Evolutionary conservation across 1,140 invertebrate genomes (phyloP), one percentile per base, ranked within the genome.

Genomic region (Bradysia coprophila): DNA sequence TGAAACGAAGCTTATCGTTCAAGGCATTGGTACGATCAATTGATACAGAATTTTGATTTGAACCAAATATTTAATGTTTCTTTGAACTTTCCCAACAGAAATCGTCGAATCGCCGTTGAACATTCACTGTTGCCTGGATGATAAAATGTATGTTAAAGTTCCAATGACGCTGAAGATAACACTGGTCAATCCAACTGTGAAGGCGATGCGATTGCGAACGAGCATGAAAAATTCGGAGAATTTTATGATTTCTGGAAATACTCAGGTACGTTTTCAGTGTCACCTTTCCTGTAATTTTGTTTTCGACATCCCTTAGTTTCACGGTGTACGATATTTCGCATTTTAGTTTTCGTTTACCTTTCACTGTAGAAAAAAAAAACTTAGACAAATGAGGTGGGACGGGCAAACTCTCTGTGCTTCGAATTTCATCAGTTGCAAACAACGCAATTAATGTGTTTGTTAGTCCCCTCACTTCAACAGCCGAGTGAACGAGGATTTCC

Each of bases 141-240:
- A 61, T 46, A 59, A 56, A 48, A 55, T 61, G 53, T 61, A 57
- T 38, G 58, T 61, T 0, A 60, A 60, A 46, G 57, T 60, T 53
- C 56, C 58, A 28, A 56, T 61, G 49, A 52, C 54, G 0, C 53
- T 59, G 11, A 57, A 57, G 38, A 53, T 61, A 42, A 50, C 60
- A 1, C 46, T 61, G 0, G 57, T 54, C 31, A 61, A 61, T 47
- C 57, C 58, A 19, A 55, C 55, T 3, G 41, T 45, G 18, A 51
- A 53, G 45, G 52, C 59, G 2, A 39, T 61, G 0, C 57, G 58
- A 47, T 45, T 61, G 21, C 51, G 54, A 39, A 52, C 56, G 15
- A 13, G 13, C 21, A 16, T 43, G 21, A 59, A 52, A 42, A 57
- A 55, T 32, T 43, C 57, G n/a, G 58, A 61, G 40, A 59, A 56